Base-by-base conservation (phyloP, 2,888 invertebrate species). In the Nemoura dubitans region DNA sequence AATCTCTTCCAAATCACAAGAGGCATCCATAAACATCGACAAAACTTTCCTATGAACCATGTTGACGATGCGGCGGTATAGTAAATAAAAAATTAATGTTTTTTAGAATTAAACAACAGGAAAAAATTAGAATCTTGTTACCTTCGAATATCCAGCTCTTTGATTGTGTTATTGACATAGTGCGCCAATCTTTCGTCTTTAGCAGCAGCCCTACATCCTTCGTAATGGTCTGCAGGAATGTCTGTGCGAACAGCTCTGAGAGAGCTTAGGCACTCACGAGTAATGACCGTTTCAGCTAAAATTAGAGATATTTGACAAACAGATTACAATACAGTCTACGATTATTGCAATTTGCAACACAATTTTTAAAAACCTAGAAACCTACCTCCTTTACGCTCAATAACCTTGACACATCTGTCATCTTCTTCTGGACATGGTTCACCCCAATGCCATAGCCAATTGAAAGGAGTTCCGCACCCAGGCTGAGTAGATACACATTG, bases 171-270 rank as follows among this genome's bases (percentile, higher is more conserved):
- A 90, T 97, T 97, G 0, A 97, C 97, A 91, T 97, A 98, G 91
- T 98, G 95, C 0, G 95, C 97, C 87, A 98, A 91, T 89, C 95
- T 95, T 0, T 95, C 93, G 91, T 98, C 97, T 89, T 94, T 94
- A 0, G 97, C 95, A 29, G 97, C 96, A 10, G 95, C 93, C 86
- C 97, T 93, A 90, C 98, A 98, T 0, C 98, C 98, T 92, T 98
- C 98, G 90, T 98, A 98, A 87, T 95, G 96, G 91, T 98, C 98
- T 0, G 97, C 97, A 6, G 98, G 98, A 89, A 98, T 96, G 90
- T 98, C 98, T 2, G 95, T 96, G 86, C 98, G 93, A 89, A 96
- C 94, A 76, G 94, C 95, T 90, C 94, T 94, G 87, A 98, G 92
- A 76, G 95, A 94, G 90, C 97, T 98, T 80, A 98, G 91, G 90